phyloP scores from a whole-genome alignment of 1,140 invertebrate genomes.

The Idris sp. region DNA sequence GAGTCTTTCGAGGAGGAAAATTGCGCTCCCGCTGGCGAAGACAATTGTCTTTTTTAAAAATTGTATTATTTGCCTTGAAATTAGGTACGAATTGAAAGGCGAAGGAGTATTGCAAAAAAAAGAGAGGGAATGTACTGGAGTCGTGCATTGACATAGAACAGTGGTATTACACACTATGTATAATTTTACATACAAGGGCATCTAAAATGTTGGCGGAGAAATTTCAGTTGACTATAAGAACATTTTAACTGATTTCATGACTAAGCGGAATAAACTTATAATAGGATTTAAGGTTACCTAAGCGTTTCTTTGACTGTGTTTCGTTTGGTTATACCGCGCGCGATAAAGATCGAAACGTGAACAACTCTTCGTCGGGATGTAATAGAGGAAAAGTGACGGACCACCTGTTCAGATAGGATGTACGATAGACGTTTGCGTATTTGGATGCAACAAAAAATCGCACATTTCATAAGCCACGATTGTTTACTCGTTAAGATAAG shows the following conservation, averaged over 20 bases:
- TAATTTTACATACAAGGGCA: conserved; percentile 13
- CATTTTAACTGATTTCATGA: conserved; percentile 32
- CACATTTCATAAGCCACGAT: conserved; percentile 2
- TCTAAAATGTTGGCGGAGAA: conserved; percentile 17
- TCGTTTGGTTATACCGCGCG: background rate
- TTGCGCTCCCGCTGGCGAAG: too few species aligned
- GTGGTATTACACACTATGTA: too few species aligned
- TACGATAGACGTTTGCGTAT: conserved; percentile 14
- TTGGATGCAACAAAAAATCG: conserved; percentile 13
- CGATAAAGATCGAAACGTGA: conserved; percentile 9
- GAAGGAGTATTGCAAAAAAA: too few species aligned
- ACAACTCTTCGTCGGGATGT: conserved; percentile 2
- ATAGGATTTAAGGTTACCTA: conserved; percentile 28
- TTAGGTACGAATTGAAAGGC: too few species aligned
- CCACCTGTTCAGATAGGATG: background rate
- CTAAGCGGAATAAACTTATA: conserved; percentile 25
- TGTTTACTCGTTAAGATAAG: background rate
- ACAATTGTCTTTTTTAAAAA: too few species aligned
- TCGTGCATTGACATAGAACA: too few species aligned
- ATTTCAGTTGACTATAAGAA: conserved; percentile 11
- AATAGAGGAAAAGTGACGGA: conserved; percentile 1
- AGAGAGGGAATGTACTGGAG: too few species aligned
- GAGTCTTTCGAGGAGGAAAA: too few species aligned
- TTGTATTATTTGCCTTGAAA: too few species aligned
- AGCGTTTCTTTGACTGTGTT: conserved; percentile 18